Evolutionary conservation across 2,113 vertebrate species (phyloP).

Genomic region (Catharus fuscescens): DNA sequence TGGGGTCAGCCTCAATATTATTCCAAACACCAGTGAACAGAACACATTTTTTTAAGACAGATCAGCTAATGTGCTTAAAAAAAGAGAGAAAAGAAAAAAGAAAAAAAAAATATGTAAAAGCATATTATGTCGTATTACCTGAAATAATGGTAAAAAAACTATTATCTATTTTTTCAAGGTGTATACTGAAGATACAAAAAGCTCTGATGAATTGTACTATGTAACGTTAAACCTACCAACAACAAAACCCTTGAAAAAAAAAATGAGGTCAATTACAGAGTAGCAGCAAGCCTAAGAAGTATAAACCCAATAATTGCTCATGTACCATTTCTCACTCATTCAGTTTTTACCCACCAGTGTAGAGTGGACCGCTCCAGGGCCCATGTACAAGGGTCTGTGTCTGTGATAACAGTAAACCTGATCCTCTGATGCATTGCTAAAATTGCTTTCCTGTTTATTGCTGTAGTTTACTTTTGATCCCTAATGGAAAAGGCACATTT

Average conservation of each 20-base stretch:
- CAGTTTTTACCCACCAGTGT: not conserved
- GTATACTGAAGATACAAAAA: not conserved
- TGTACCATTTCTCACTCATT: not conserved
- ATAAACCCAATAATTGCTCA: not conserved
- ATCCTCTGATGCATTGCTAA: not conserved
- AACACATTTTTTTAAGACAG: fast-evolving
- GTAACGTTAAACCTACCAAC: not conserved
- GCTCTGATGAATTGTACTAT: not conserved
- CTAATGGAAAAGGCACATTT: constrained; percentile 52
- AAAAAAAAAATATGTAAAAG: fast-evolving
- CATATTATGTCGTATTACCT: not conserved
- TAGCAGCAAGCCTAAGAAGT: not conserved
- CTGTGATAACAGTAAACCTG: not conserved
- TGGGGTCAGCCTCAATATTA: not conserved
- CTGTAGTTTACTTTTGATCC: constrained; percentile 38
- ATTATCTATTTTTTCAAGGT: not conserved
- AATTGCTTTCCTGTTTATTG: constrained; percentile 53
- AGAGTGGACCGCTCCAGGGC: not conserved
- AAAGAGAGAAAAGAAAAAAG: not conserved
- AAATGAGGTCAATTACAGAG: not conserved
- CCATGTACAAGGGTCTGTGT: not conserved
- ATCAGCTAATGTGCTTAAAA: not conserved
- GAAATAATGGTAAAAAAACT: not conserved
- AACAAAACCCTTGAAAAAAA: not conserved
- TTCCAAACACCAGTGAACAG: not conserved